Percentiles rank a stretch among this genome's conserved stretches.
Evolutionary conservation across 1,140 invertebrate genomes (phyloP).

Genomic region (Heterodera carotae): DNA sequence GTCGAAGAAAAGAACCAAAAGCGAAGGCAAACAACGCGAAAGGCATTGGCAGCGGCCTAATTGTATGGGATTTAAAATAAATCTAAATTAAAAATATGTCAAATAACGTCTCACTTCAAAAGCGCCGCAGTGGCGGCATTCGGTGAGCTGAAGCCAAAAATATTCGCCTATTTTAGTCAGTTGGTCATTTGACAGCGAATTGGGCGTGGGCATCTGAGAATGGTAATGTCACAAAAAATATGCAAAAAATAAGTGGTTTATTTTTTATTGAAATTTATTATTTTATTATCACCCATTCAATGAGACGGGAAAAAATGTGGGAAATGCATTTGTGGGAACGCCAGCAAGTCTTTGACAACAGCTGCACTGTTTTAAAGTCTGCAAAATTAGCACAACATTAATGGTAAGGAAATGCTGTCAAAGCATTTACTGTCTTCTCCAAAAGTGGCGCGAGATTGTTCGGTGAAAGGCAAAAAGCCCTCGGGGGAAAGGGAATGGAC

Average conservation of each 20-base stretch:
- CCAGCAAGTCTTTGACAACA: slow-evolving; percentile 52
- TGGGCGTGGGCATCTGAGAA: not conserved
- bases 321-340: slow-evolving; percentile 55
- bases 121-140: slow-evolving; percentile 57
- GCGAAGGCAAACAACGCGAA: slow-evolving; percentile 44
- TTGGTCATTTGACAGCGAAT: slow-evolving; percentile 20
- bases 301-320: slow-evolving; percentile 42
- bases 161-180: slow-evolving; percentile 49
- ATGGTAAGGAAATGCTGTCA: slow-evolving; percentile 18
- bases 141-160: slow-evolving; percentile 57
- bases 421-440: slow-evolving; percentile 15
- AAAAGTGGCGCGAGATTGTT: not conserved
- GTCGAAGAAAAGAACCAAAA: slow-evolving; percentile 38
- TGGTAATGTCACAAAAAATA: slow-evolving; percentile 30
- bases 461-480: slow-evolving; percentile 38
- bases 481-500: slow-evolving; percentile 45
- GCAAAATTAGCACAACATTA: too few relatives aligned
- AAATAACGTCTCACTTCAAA: slow-evolving; percentile 40
- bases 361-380: slow-evolving; percentile 33
- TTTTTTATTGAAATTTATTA: too few relatives aligned
- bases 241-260: not conserved
- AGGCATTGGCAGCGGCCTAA: slow-evolving; percentile 48
- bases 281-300: slow-evolving; percentile 30
- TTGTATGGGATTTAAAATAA: not conserved
- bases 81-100: not conserved